These are phyloP conservation scores for Anodontia alba DNA, from an alignment of 2,888 invertebrate species.

Conservation along the genomic window DNA sequence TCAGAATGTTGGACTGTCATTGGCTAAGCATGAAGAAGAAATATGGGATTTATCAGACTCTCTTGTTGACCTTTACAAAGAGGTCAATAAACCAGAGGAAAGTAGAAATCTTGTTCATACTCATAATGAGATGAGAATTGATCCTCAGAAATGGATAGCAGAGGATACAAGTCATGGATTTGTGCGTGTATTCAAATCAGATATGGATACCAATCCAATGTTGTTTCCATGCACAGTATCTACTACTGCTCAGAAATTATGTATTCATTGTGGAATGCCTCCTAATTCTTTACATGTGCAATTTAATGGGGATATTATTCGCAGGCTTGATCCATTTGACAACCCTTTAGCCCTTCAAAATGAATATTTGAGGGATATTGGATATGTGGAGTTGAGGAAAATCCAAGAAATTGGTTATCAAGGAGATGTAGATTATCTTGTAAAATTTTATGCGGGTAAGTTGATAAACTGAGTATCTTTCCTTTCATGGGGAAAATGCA, in stretches of 20 bases:
- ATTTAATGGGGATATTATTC: slow-evolving; percentile 83
- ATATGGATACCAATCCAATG: slow-evolving; percentile 74
- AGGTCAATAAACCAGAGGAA: slow-evolving; percentile 65
- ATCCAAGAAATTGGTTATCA: slow-evolving; percentile 84
- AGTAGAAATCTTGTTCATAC: slow-evolving; percentile 38
- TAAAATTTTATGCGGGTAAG: slow-evolving; percentile 84
- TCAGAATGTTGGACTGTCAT: slow-evolving; percentile 66
- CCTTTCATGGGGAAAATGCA: too few relatives aligned
- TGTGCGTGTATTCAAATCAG: slow-evolving; percentile 82
- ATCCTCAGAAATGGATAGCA: slow-evolving; percentile 78
- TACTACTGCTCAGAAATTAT: slow-evolving; percentile 83
- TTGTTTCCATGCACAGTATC: slow-evolving; percentile 83
- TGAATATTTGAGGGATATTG: slow-evolving; percentile 84
- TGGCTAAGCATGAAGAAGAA: slow-evolving; percentile 75
- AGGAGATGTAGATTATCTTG: slow-evolving; percentile 82
- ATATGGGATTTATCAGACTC: slow-evolving; percentile 84
- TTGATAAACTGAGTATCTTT: too few relatives aligned
- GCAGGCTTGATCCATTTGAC: slow-evolving; percentile 83
- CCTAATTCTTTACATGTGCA: slow-evolving; percentile 84
- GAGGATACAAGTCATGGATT: slow-evolving; percentile 82
- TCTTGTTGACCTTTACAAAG: slow-evolving; percentile 80
- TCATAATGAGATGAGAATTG: slow-evolving; percentile 39
- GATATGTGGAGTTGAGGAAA: slow-evolving; percentile 79
- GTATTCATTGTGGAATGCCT: slow-evolving; percentile 81
- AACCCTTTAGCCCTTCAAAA: slow-evolving; percentile 85